Conservation (phyloP, 2,888 invertebrate genomes). For the Portevinia maculata region DNA sequence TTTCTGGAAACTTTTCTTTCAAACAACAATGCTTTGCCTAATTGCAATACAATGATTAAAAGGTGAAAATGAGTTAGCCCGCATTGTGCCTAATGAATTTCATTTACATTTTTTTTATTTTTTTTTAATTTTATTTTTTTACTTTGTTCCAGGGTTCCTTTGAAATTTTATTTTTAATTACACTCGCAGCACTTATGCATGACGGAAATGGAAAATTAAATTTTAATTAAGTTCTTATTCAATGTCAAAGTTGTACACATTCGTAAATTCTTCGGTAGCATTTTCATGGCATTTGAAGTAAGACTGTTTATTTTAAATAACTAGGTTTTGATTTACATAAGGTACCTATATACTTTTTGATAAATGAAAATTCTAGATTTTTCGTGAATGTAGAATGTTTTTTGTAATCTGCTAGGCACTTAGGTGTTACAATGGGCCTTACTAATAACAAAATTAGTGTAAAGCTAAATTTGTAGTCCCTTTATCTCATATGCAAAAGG, state of each 20-base stretch:
- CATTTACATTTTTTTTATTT: neutral
- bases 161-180: constrained; percentile 47
- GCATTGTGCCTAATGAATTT: constrained; percentile 59
- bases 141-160: constrained; percentile 11
- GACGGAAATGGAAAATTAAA: constrained; percentile 45
- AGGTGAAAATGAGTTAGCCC: constrained; percentile 52
- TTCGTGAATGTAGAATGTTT: no score
- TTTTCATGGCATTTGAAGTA: constrained; percentile 4
- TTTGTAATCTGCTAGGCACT: no score
- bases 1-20: constrained; percentile 4
- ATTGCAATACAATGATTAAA: constrained; percentile 50
- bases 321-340: neutral
- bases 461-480: no score
- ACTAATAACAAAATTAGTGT: no score
- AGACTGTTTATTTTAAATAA: no score
- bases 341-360: neutral
- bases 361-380: neutral
- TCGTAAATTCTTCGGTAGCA: constrained; percentile 14
- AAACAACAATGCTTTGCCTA: neutral
- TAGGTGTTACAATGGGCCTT: no score
- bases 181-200: constrained; percentile 18
- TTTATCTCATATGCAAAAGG: no score
- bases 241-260: constrained; percentile 39
- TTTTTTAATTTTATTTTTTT: neutral
- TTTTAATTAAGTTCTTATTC: constrained; percentile 56